These are phyloP conservation scores for Silurus aristotelis DNA, from an alignment of 2,797 vertebrate species.

Conservation along the genomic window DNA sequence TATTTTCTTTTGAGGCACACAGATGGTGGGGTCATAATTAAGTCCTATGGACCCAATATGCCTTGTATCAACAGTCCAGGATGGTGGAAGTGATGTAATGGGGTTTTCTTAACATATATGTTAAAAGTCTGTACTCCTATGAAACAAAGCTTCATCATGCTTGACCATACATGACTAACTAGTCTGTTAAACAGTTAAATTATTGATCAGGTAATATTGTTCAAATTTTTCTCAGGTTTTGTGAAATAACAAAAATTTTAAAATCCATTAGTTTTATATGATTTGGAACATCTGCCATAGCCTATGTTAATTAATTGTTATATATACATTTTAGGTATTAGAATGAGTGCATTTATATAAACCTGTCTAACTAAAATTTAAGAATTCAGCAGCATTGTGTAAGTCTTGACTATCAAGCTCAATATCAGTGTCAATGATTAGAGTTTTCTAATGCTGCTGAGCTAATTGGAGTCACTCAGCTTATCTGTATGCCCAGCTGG, in stretches of 20 bases:
- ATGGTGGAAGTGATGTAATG: too few relatives aligned
- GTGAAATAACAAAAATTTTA: not conserved
- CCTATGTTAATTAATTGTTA: not conserved
- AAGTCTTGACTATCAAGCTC: not conserved
- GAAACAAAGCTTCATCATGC: not conserved
- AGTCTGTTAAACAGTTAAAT: not conserved
- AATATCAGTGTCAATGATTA: not conserved
- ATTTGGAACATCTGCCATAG: not conserved
- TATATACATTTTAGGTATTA: not conserved
- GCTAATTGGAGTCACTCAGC: constrained; percentile 27
- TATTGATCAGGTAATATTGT: not conserved
- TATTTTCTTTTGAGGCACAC: too few relatives aligned
- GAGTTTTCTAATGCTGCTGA: not conserved
- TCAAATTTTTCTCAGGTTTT: not conserved
- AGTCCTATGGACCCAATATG: too few relatives aligned
- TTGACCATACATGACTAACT: not conserved
- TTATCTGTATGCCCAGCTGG: constrained; percentile 59
- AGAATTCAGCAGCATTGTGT: not conserved
- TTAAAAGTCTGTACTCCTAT: not conserved
- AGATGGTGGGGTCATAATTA: too few relatives aligned
- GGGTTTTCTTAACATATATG: too few relatives aligned
- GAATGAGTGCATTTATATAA: not conserved
- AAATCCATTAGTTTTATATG: not conserved
- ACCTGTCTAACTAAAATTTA: not conserved
- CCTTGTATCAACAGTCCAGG: too few relatives aligned